phyloP scores from a whole-genome alignment of 2,888 invertebrate species.

The Harmothoe impar region DNA sequence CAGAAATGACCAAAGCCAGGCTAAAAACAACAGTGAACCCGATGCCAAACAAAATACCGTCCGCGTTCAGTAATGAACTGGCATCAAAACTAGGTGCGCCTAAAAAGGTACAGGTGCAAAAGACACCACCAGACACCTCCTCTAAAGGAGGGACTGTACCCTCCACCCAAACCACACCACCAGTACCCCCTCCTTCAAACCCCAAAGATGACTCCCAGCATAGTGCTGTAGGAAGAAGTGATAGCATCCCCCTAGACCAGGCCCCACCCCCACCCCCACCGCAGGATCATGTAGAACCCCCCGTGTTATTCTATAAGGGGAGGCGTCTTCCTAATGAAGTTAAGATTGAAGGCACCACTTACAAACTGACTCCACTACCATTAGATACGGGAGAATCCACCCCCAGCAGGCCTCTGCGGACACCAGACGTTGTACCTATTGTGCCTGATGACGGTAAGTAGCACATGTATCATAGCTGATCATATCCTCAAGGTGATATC shows the following conservation, averaged over 20 bases:
- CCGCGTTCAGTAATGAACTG: background rate
- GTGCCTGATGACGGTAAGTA: conserved; percentile 29
- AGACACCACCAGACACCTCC: background rate
- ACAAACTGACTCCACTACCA: conserved; percentile 3
- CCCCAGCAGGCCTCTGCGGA: background rate
- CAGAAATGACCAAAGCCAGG: background rate
- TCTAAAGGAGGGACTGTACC: background rate
- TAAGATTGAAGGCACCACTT: background rate
- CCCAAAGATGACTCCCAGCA: background rate
- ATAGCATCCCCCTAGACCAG: background rate
- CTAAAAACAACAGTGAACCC: too few species aligned
- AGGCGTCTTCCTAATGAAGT: background rate
- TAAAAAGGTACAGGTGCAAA: background rate
- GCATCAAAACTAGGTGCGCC: background rate
- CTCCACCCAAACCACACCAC: too few species aligned
- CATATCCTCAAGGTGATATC: too few species aligned
- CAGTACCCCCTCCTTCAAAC: too few species aligned
- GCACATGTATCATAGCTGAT: too few species aligned
- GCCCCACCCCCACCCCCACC: background rate
- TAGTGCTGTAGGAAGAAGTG: background rate
- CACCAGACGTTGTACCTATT: background rate
- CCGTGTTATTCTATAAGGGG: background rate
- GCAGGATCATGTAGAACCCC: background rate
- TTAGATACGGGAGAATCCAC: background rate
- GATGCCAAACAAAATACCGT: too few species aligned